Evolutionary conservation across 1,140 invertebrate genomes (phyloP).

Genomic region (Calliphora vicina): DNA sequence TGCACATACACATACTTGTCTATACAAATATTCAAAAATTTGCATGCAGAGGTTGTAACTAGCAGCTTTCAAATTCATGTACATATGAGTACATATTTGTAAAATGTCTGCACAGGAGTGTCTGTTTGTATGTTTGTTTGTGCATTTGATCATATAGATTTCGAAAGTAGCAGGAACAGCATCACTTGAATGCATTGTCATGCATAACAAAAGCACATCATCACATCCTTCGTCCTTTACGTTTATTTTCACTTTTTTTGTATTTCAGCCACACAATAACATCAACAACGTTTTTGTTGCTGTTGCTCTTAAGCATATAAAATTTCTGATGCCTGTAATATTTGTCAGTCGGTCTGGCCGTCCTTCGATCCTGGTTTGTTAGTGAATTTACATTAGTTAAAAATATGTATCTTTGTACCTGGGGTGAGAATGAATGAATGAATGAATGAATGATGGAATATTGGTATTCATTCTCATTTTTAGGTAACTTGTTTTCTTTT

Average conservation of each 20-base stretch:
- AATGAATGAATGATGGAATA: no score
- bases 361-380: not conserved
- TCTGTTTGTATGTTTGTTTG: not conserved
- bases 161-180: not conserved
- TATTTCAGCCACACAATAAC: no score
- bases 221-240: not conserved
- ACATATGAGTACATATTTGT: no score
- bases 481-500: no score
- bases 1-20: not conserved
- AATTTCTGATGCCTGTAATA: not conserved
- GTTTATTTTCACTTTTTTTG: no score
- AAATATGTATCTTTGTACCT: not conserved
- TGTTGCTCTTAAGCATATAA: not conserved
- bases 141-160: not conserved
- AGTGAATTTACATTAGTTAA: no score
- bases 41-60: not conserved
- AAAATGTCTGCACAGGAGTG: no score
- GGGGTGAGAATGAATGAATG: no score
- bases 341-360: not conserved
- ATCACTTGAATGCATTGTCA: not conserved
- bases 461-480: no score
- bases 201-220: constrained; percentile 6
- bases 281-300: no score
- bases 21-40: not conserved
- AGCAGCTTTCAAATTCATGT: not conserved